Evolutionary conservation across 35 echinoderm and acorn worm genomes (phyloP).

Genomic region (Eucidaris tribuloides): DNA sequence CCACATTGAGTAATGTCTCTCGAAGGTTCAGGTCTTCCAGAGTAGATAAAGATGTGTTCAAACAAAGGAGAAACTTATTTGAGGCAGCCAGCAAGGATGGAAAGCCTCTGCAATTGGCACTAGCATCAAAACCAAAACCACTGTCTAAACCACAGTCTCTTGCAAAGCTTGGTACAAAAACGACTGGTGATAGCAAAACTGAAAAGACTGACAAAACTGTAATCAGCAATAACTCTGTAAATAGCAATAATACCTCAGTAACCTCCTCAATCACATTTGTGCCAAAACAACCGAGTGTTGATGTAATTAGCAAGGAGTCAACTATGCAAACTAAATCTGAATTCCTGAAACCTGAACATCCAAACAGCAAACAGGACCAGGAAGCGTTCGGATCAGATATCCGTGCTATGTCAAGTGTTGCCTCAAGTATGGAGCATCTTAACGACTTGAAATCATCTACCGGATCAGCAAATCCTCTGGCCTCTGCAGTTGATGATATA

Average conservation of each 20-base stretch:
- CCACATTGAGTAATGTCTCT: background rate
- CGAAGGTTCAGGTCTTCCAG: constrained; percentile 19
- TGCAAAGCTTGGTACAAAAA: background rate
- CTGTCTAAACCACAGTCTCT: background rate
- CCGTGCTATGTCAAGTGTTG: constrained; percentile 19
- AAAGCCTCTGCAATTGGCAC: background rate
- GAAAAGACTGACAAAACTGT: too few relatives aligned
- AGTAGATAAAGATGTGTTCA: constrained; percentile 22
- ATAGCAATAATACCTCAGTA: background rate
- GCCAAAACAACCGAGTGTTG: background rate
- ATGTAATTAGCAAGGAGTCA: background rate
- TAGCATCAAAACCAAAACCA: too few relatives aligned
- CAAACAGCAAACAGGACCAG: background rate
- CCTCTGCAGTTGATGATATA: constrained; percentile 53
- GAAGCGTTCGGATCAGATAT: constrained; percentile 7
- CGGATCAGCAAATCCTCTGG: constrained; percentile 14
- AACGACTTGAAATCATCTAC: background rate
- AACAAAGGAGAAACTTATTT: constrained; percentile 24
- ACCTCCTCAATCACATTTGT: background rate
- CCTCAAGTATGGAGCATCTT: constrained; percentile 14
- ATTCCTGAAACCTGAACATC: background rate
- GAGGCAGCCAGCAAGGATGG: constrained; percentile 23
- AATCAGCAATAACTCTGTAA: too few relatives aligned
- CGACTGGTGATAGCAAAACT: too few relatives aligned
- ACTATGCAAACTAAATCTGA: background rate